A percentile compares a stretch with the other conserved stretches of the same genome.
These are phyloP conservation scores for Heteronetta atricapilla DNA, from an alignment of 2,113 vertebrate species.

Conservation along the genomic window DNA sequence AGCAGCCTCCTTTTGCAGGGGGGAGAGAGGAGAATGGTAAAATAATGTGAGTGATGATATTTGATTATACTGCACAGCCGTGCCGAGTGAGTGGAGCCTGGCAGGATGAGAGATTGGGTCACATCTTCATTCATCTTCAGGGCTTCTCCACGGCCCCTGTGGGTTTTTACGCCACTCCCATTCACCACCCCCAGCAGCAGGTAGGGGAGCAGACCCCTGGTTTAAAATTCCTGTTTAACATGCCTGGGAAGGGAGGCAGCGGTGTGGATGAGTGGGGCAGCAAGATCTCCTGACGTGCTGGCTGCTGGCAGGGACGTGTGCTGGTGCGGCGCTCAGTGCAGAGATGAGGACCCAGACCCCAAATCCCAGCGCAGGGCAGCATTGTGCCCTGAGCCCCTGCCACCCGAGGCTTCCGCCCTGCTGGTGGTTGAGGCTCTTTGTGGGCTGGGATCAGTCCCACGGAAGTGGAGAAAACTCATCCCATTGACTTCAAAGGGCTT, in stretches of 20 bases:
- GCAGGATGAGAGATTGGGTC: not conserved
- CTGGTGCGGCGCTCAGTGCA: fast-evolving
- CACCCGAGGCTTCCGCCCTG: fast-evolving
- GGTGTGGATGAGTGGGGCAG: not conserved
- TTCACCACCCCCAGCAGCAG: not conserved
- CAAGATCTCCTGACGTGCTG: not conserved
- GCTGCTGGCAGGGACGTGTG: not conserved
- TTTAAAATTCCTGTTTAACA: fast-evolving
- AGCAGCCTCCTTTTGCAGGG: not conserved
- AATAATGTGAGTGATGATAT: fast-evolving
- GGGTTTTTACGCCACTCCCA: not conserved
- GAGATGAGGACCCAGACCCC: fast-evolving
- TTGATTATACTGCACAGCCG: not conserved
- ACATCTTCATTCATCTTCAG: fast-evolving
- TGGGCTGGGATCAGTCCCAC: not conserved
- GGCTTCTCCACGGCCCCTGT: not conserved
- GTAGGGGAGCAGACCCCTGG: not conserved
- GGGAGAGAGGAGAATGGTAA: not conserved
- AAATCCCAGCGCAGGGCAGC: not conserved
- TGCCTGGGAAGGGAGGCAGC: fast-evolving
- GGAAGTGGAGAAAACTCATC: not conserved
- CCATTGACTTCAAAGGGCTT: not conserved
- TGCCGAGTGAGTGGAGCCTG: not conserved
- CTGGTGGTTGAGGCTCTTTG: not conserved
- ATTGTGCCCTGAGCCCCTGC: fast-evolving